A percentile compares a stretch with the other conserved stretches of the same genome.
phyloP scores from a whole-genome alignment of 1,140 invertebrate species.

The Dendroctonus ponderosae region DNA sequence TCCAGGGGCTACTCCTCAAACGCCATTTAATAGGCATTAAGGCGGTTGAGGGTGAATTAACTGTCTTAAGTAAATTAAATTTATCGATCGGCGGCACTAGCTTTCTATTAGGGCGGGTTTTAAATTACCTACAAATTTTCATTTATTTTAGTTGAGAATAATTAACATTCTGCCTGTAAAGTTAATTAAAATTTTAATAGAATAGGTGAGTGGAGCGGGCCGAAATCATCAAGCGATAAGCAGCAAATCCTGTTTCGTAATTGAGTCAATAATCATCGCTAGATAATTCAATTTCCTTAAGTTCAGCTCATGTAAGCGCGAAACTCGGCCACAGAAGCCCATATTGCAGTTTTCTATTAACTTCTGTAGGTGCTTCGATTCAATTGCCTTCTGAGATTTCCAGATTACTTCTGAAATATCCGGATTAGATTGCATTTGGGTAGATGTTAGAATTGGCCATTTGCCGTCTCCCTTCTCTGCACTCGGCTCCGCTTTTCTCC shows the following conservation, averaged over 20 bases:
- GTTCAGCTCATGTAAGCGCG: constrained; percentile 5
- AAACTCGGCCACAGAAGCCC: constrained; percentile 6
- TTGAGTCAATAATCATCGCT: constrained; percentile 1
- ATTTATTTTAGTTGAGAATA: constrained; percentile 23
- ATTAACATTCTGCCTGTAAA: constrained; percentile 25
- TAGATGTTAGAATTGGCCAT: constrained; percentile 33
- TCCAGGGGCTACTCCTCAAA: constrained; percentile 38
- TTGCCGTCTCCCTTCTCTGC: constrained; percentile 17
- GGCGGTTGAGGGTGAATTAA: constrained; percentile 31
- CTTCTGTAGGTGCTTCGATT: constrained; percentile 25
- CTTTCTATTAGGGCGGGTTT: constrained; percentile 18
- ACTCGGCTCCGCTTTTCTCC: neutral
- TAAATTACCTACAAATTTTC: constrained; percentile 23
- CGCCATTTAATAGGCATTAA: constrained; percentile 46
- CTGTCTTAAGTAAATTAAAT: constrained; percentile 41
- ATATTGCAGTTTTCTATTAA: constrained; percentile 29
- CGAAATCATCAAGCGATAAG: too few relatives aligned
- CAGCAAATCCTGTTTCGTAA: too few relatives aligned
- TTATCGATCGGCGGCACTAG: constrained; percentile 38
- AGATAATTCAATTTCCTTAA: constrained; percentile 17
- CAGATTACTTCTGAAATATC: constrained; percentile 24
- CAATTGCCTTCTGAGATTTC: constrained; percentile 27
- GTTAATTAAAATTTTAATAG: constrained; percentile 25
- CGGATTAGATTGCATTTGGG: constrained; percentile 28
- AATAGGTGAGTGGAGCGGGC: neutral